Conservation (phyloP, 2,113 vertebrate species). For the Hassar affinis region DNA sequence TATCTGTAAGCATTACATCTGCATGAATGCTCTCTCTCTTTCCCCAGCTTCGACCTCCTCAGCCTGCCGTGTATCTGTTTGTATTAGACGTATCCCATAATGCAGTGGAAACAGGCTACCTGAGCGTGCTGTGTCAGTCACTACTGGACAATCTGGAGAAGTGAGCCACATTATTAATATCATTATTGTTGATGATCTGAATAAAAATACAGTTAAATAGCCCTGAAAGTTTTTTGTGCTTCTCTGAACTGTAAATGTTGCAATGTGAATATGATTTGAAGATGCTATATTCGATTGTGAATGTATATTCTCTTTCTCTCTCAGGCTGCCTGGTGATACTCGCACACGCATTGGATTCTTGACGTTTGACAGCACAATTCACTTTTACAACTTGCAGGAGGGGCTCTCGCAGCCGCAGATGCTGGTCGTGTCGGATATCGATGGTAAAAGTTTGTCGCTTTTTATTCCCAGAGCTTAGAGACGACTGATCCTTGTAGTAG, state of each 20-base stretch:
- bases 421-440: constrained; percentile 96
- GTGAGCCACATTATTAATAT: constrained; percentile 70
- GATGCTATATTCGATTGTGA: not conserved
- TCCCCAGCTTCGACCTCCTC: constrained; percentile 90
- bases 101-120: constrained; percentile 91
- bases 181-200: not conserved
- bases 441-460: constrained; percentile 73
- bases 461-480: not conserved
- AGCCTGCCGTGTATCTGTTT: constrained; percentile 94
- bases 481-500: not conserved
- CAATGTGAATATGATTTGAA: too few relatives aligned
- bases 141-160: constrained; percentile 91
- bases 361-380: constrained; percentile 94
- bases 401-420: constrained; percentile 95
- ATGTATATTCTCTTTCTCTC: not conserved
- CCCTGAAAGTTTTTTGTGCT: not conserved
- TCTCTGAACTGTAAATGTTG: not conserved
- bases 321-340: constrained; percentile 90
- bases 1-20: not conserved
- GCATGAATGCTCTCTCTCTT: constrained; percentile 49
- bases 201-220: not conserved
- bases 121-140: constrained; percentile 86
- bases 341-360: constrained; percentile 92
- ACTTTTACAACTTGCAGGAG: constrained; percentile 96
- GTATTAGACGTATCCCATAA: constrained; percentile 96